phyloP scores from a whole-genome alignment of 1,140 invertebrate genomes.

The Caenorhabditis inopinata region DNA sequence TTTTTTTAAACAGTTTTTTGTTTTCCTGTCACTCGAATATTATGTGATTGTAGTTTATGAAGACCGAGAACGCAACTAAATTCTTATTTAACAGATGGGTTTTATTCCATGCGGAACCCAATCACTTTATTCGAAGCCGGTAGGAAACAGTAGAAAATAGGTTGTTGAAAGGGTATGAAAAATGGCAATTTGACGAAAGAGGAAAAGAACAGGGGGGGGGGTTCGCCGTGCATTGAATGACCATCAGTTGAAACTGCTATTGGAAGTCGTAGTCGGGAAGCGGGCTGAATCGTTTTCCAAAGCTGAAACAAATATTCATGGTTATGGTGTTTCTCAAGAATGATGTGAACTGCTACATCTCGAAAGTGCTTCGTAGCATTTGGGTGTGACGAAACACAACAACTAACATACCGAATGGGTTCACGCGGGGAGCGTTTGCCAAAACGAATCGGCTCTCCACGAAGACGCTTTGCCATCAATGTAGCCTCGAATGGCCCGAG shows the following conservation, averaged over 20 bases:
- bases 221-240: background rate
- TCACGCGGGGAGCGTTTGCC: constrained; percentile 52
- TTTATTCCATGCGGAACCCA: constrained; percentile 28
- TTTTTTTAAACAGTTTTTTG: too few relatives aligned
- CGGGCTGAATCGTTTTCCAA: constrained; percentile 39
- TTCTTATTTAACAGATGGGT: background rate
- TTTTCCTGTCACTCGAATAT: too few relatives aligned
- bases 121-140: constrained; percentile 21
- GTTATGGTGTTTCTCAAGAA: too few relatives aligned
- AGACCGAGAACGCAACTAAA: background rate
- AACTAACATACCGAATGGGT: constrained; percentile 36
- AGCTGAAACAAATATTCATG: constrained; percentile 36
- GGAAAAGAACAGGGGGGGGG: background rate
- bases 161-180: background rate
- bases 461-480: constrained; percentile 46
- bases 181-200: background rate
- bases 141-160: background rate
- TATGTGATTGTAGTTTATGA: too few relatives aligned
- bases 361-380: too few relatives aligned
- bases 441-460: constrained; percentile 60
- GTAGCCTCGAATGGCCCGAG: background rate
- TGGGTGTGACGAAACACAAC: too few relatives aligned
- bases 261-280: constrained; percentile 19
- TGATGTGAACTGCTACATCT: too few relatives aligned
- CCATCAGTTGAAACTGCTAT: background rate